Evolutionary conservation across 2,797 vertebrate genomes (phyloP).

Genomic region (Lepidocolaptes lacrymiger): DNA sequence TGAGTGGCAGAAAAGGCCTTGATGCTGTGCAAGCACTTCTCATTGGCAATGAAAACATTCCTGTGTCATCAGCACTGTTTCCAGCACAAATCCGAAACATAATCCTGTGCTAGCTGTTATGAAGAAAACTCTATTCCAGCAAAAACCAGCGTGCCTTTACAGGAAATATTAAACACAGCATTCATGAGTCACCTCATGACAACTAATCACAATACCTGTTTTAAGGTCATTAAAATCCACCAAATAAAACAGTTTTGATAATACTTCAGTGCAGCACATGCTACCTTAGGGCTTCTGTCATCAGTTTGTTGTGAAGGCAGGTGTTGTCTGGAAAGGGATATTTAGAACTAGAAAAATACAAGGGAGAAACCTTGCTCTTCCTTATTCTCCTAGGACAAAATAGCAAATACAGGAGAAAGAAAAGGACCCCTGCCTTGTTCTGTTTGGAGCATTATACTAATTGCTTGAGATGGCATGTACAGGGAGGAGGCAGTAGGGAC

Average conservation of each 20-base stretch:
- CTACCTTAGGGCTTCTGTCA: background rate
- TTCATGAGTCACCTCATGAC: rapidly evolving
- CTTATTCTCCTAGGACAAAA: background rate
- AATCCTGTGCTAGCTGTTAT: background rate
- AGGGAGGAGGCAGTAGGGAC: rapidly evolving
- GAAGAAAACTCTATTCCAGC: background rate
- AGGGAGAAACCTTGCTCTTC: background rate
- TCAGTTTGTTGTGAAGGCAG: background rate
- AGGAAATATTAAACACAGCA: background rate
- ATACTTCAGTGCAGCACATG: background rate
- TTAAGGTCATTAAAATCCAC: background rate
- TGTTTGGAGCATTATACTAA: background rate
- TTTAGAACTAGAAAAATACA: background rate
- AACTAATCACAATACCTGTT: background rate
- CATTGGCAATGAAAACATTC: rapidly evolving
- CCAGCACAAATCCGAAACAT: background rate
- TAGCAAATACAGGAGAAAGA: background rate
- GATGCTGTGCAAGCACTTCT: background rate
- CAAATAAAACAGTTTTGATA: background rate
- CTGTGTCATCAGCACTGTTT: background rate
- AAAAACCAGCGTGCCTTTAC: background rate
- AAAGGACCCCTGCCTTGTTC: background rate
- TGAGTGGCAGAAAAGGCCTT: background rate
- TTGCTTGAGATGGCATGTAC: background rate
- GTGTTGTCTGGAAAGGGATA: background rate